phyloP scores from a whole-genome alignment of 2,888 invertebrate species.

The Nomada fucata region DNA sequence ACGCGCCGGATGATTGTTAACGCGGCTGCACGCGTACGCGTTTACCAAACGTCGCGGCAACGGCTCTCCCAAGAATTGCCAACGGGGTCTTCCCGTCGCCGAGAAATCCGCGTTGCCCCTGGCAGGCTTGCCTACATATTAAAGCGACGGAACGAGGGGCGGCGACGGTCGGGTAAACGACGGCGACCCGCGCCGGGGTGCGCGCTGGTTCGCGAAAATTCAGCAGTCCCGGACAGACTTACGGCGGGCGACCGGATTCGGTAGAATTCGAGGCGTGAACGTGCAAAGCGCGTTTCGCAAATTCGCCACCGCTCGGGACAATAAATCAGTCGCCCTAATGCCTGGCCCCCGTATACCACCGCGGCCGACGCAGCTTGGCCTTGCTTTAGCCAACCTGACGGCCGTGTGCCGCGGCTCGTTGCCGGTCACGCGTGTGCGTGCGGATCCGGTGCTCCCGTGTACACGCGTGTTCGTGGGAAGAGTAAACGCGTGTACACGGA shows the following conservation, averaged over 20 bases:
- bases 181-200: background rate
- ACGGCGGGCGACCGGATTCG: conserved; percentile 17
- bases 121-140: conserved; percentile 1
- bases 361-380: conserved; percentile 30
- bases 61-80: background rate
- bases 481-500: conserved; percentile 54
- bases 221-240: background rate
- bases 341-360: conserved; percentile 24
- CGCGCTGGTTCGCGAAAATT: background rate
- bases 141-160: background rate
- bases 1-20: no score
- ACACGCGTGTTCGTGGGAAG: conserved; percentile 36
- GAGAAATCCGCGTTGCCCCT: background rate
- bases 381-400: conserved; percentile 3
- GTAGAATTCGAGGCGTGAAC: conserved; percentile 53
- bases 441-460: background rate
- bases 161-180: background rate
- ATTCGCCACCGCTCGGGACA: conserved; percentile 50
- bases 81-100: background rate
- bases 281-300: conserved; percentile 56
- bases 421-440: conserved; percentile 3
- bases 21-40: no score
- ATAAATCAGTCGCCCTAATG: conserved; percentile 69
- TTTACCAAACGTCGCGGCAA: background rate
- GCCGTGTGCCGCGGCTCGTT: conserved; percentile 25